phyloP scores from a whole-genome alignment of 2,888 invertebrate species.

The Pseudococcus jackbeardsleyi region DNA sequence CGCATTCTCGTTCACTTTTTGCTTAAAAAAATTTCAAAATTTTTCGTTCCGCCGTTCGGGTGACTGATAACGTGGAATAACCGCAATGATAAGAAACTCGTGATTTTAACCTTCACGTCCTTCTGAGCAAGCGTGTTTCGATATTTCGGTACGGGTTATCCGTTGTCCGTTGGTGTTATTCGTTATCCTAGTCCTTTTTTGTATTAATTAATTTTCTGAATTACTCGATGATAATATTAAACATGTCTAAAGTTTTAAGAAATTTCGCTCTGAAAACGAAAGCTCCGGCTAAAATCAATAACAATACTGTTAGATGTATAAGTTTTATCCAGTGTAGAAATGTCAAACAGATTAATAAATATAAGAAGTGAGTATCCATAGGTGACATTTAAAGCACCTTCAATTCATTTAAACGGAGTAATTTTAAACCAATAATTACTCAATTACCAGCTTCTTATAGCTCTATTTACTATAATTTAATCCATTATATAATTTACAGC shows the following conservation, averaged over 20 bases:
- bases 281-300: conserved; percentile 40
- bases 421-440: neutral
- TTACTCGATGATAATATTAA: conserved; percentile 47
- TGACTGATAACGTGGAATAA: conserved; percentile 20
- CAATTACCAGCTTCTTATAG: too few relatives aligned
- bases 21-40: conserved; percentile 10
- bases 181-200: conserved; percentile 6
- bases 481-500: neutral
- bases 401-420: neutral
- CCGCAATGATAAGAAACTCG: conserved; percentile 47
- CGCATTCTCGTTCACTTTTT: neutral
- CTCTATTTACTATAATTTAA: neutral
- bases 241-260: conserved; percentile 65
- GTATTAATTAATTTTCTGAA: neutral
- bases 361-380: conserved; percentile 42
- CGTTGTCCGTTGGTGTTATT: conserved; percentile 26
- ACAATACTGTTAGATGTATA: conserved; percentile 45
- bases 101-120: conserved; percentile 52
- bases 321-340: conserved; percentile 35
- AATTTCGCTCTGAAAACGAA: conserved; percentile 6
- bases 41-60: neutral
- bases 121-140: conserved; percentile 56
- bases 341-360: conserved; percentile 52
- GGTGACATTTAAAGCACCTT: conserved; percentile 55
- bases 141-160: conserved; percentile 34